A percentile compares a stretch with the other conserved stretches of the same genome.
These are phyloP conservation scores for Drosophila neotestacea DNA, from an alignment of 2,888 invertebrate species.

Conservation along the genomic window DNA sequence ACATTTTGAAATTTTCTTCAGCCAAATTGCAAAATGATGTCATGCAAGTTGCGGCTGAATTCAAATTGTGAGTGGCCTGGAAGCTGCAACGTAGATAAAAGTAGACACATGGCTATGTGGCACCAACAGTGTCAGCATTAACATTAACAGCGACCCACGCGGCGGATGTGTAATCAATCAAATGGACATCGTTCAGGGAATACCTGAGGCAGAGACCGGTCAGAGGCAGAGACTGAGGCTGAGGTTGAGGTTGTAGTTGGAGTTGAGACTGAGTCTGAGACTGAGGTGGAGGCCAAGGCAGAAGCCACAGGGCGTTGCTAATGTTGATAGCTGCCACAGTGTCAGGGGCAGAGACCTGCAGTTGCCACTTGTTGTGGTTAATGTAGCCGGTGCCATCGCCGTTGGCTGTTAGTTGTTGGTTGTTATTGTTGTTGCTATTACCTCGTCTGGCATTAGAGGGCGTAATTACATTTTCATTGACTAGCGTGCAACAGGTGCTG, in stretches of 20 bases:
- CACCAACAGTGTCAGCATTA: constrained; percentile 46
- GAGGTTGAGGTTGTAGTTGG: constrained; percentile 4
- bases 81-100: constrained; percentile 4
- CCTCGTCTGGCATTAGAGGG: constrained; percentile 67
- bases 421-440: constrained; percentile 35
- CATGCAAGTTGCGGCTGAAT: constrained; percentile 3
- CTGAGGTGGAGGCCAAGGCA: constrained; percentile 51
- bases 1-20: constrained; percentile 1
- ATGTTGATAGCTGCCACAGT: constrained; percentile 70
- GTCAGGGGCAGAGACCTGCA: constrained; percentile 69
- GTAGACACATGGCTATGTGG: constrained; percentile 40
- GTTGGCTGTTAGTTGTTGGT: constrained; percentile 29
- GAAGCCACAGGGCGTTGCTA: constrained; percentile 70
- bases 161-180: constrained; percentile 73
- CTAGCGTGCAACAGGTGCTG: constrained; percentile 40
- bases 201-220: constrained; percentile 11
- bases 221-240: background rate
- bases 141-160: constrained; percentile 65
- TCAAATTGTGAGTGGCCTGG: constrained; percentile 6
- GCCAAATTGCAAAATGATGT: constrained; percentile 16
- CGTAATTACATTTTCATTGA: constrained; percentile 79
- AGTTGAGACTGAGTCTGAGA: background rate
- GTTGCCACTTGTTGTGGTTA: constrained; percentile 53
- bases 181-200: constrained; percentile 55
- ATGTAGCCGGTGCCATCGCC: constrained; percentile 19